Conservation (phyloP, 2,888 invertebrate species). For the Microctonus aethiopoides region DNA sequence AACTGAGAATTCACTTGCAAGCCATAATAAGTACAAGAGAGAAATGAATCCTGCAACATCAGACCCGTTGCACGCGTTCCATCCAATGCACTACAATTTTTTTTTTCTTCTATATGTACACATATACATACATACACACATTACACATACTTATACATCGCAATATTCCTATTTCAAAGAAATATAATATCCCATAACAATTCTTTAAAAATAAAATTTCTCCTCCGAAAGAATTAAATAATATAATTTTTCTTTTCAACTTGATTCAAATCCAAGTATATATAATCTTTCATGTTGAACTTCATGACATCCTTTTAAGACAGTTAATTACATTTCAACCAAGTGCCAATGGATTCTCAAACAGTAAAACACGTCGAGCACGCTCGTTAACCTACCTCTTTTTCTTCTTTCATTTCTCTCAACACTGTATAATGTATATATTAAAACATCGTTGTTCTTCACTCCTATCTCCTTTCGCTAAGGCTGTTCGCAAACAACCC, state of each 20-base stretch:
- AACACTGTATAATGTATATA: neutral
- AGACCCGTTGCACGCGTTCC: conserved; percentile 23
- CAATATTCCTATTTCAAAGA: neutral
- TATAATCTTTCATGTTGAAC: no score
- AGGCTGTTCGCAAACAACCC: conserved; percentile 22
- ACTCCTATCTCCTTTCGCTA: conserved; percentile 31
- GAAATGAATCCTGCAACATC: conserved; percentile 2
- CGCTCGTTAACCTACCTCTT: conserved; percentile 22
- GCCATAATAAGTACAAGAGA: neutral
- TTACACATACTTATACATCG: neutral
- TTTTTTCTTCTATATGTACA: conserved; percentile 10
- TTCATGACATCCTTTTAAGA: neutral
- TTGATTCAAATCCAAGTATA: no score
- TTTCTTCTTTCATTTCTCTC: neutral
- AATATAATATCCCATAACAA: no score
- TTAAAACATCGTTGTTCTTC: neutral
- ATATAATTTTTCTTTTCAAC: no score
- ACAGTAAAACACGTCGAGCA: neutral
- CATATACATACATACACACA: no score
- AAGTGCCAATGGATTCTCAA: conserved; percentile 19
- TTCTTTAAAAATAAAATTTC: no score
- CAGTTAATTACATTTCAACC: conserved; percentile 13
- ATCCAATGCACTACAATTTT: conserved; percentile 3
- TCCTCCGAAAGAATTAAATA: no score
- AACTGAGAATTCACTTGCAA: conserved; percentile 12